Evolutionary conservation across 2,888 invertebrate species (phyloP).

Genomic region (Portevinia maculata): DNA sequence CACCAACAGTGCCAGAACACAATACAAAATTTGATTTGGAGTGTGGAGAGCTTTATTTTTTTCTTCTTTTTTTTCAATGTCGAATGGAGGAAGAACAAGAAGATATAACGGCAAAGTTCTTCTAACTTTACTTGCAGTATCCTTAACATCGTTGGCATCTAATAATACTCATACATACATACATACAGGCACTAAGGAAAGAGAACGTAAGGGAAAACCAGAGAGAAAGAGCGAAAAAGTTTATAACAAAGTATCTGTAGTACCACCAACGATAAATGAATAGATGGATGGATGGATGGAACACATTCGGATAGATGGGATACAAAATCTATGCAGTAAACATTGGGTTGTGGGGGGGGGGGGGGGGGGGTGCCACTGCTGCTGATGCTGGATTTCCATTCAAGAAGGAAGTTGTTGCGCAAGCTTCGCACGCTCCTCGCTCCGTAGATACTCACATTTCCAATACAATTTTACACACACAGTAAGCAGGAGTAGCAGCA

Average conservation of each 20-base stretch:
- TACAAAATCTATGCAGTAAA: too few relatives aligned
- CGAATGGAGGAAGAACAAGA: constrained; percentile 48
- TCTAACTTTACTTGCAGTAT: constrained; percentile 67
- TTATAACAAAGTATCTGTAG: constrained; percentile 61
- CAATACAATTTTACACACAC: constrained; percentile 61
- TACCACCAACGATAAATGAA: constrained; percentile 25
- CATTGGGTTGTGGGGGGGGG: too few relatives aligned
- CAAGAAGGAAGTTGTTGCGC: constrained; percentile 69
- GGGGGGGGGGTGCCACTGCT: constrained; percentile 31
- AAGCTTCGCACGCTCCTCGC: constrained; percentile 64
- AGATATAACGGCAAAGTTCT: constrained; percentile 60
- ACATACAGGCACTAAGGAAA: not conserved
- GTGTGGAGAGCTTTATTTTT: constrained; percentile 61
- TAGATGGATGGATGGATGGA: constrained; percentile 37
- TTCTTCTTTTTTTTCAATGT: constrained; percentile 67
- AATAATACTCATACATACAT: constrained; percentile 41
- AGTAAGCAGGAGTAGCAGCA: constrained; percentile 48
- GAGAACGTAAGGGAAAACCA: not conserved
- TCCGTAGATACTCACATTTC: constrained; percentile 66
- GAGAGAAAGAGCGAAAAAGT: constrained; percentile 26
- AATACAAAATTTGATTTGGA: constrained; percentile 71
- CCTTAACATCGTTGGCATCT: constrained; percentile 70
- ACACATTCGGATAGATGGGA: constrained; percentile 38
- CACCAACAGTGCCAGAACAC: constrained; percentile 53
- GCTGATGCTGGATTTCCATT: constrained; percentile 53